These are phyloP conservation scores for Pterois miles DNA, from an alignment of 2,797 vertebrate species.

Conservation along the genomic window DNA sequence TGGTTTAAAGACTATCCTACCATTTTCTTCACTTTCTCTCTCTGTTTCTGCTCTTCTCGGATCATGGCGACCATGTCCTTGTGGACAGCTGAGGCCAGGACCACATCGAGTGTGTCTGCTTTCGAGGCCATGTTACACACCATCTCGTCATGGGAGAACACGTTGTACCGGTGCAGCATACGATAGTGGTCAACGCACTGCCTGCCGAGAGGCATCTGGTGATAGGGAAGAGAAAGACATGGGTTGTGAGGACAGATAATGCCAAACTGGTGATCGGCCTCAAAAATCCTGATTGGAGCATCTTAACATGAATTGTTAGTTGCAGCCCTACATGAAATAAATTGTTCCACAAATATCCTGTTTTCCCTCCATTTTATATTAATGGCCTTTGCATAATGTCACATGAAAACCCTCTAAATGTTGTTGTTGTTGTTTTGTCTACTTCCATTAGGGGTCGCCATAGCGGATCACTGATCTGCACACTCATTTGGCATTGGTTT, in stretches of 20 bases:
- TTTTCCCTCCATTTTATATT: neutral
- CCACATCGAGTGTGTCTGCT: slow-evolving; percentile 87
- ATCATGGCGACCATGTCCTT: slow-evolving; percentile 94
- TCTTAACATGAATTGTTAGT: no score
- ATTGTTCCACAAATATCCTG: neutral
- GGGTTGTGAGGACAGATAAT: neutral
- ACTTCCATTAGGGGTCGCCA: no score
- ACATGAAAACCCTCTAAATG: no score
- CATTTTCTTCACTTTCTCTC: slow-evolving; percentile 90
- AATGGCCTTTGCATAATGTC: neutral
- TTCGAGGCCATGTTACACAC: slow-evolving; percentile 96
- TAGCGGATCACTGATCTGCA: no score
- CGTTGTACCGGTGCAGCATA: slow-evolving; percentile 91
- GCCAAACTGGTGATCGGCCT: no score
- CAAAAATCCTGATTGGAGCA: no score
- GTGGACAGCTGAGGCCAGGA: slow-evolving; percentile 93
- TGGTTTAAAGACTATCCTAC: slow-evolving; percentile 72
- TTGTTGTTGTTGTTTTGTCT: no score
- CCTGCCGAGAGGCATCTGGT: slow-evolving; percentile 91
- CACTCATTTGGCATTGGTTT: no score
- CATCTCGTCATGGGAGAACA: slow-evolving; percentile 98
- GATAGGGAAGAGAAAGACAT: neutral
- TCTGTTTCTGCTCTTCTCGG: slow-evolving; percentile 86
- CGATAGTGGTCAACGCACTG: slow-evolving; percentile 98
- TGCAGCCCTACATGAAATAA: no score